Conservation (phyloP, 1,140 invertebrate species). For the Grapholita molesta region DNA sequence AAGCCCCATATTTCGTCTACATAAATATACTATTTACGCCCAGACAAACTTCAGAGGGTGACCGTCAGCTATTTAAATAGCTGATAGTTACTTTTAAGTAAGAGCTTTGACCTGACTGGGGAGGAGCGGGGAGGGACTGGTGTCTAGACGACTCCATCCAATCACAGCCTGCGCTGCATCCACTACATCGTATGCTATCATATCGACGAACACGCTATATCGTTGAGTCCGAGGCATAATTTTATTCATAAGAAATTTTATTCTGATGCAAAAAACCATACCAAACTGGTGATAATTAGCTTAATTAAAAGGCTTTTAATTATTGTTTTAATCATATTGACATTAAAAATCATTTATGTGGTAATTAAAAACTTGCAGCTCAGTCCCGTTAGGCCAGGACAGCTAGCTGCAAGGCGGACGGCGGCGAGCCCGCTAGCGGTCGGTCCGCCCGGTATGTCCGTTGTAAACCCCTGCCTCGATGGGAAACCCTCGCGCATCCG, state of each 20-base stretch:
- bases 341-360: not conserved
- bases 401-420: not conserved
- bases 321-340: not conserved
- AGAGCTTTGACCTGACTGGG: constrained; percentile 2
- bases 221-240: constrained; percentile 1
- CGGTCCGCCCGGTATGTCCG: not conserved
- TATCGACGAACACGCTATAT: not conserved
- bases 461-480: not conserved
- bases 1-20: not conserved
- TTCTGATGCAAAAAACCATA: not conserved
- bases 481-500: constrained; percentile 18
- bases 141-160: constrained; percentile 6
- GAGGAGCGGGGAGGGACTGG: not conserved
- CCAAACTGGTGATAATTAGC: not conserved
- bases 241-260: not conserved
- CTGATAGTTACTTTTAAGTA: not conserved
- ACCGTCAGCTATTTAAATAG: not conserved
- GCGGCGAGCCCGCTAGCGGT: constrained; percentile 18
- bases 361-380: not conserved
- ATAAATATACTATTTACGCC: not conserved
- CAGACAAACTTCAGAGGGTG: not conserved
- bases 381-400: not conserved
- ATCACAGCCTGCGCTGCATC: not conserved
- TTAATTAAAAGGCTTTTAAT: not conserved
- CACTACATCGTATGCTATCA: not conserved